phyloP scores from a whole-genome alignment of 1,140 invertebrate genomes.

The Triops longicaudatus region DNA sequence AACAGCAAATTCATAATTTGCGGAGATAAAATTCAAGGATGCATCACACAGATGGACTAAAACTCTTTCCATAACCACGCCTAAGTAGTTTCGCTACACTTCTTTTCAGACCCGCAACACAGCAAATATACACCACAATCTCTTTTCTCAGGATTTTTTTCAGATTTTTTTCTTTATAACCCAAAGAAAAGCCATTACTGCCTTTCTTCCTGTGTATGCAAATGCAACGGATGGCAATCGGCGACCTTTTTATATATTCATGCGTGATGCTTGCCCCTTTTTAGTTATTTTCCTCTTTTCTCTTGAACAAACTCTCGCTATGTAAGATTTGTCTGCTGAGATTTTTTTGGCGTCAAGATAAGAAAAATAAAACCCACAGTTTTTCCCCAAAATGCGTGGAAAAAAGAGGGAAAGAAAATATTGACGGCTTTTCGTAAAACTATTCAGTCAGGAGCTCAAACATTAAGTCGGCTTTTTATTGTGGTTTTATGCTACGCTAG shows the following conservation, averaged over 20 bases:
- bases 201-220: not conserved
- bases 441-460: no score
- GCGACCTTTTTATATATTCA: not conserved
- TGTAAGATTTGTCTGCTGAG: no score
- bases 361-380: no score
- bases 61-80: not conserved
- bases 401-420: no score
- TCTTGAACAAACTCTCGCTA: no score
- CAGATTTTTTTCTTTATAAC: not conserved
- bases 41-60: not conserved
- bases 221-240: not conserved
- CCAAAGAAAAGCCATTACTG: not conserved
- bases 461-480: no score
- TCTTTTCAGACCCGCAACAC: not conserved
- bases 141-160: not conserved
- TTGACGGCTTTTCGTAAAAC: no score
- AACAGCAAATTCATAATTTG: no score
- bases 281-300: not conserved
- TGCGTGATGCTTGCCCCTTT: not conserved
- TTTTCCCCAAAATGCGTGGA: no score
- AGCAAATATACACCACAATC: not conserved
- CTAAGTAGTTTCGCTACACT: not conserved
- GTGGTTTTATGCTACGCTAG: no score
- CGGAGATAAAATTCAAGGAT: no score
- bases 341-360: no score